Base-by-base conservation (phyloP, 2,888 invertebrate species). In the Drosophila hamatofila region DNA sequence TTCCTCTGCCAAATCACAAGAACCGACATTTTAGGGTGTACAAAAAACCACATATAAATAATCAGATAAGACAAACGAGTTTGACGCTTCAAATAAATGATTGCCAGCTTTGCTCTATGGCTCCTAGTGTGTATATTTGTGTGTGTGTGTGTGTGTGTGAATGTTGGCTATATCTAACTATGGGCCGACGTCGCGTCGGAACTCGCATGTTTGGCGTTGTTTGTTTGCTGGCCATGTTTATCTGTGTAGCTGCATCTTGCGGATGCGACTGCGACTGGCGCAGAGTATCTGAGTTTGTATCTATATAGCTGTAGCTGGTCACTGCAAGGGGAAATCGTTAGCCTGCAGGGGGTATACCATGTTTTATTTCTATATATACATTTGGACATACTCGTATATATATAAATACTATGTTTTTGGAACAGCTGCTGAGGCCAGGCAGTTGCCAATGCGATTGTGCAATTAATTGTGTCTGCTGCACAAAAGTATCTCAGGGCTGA, bases 41-140 rank as follows among this genome's bases (percentile, higher is more conserved):
- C 35, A 44, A 74, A 74, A 73, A 77, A 88, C 74, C 72, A 73
- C 79, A 79, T 83, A 79, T 78, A 88, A 83, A 89, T 78, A 88
- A 87, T 87, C 79, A 85, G 88, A 88, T 87, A 87, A 85, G 81
- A 88, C 86, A 89, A 86, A 89, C 90, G 86, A 89, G 86, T 86
- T 86, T 89, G 86, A 89, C 86, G 90, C 90, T 88, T 86, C 88
- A 85, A 82, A 89, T 86, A 86, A 86, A 89, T 89, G 86, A 89
- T 88, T 85, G 80, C 79, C 80, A 78, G 82, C 67, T 72, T 72
- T 65, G 56, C 75, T 69, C 74, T 68, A 61, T 64, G 60, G 70
- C 18, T 39, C 23, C 39, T 25, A 54, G 30, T 61, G 46, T 51
- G 51, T 70, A 58, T 70, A 51, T 51, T 44, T 71, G 57, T 51